Conservation (phyloP, 1,140 invertebrate species). For the Nephila pilipes region DNA sequence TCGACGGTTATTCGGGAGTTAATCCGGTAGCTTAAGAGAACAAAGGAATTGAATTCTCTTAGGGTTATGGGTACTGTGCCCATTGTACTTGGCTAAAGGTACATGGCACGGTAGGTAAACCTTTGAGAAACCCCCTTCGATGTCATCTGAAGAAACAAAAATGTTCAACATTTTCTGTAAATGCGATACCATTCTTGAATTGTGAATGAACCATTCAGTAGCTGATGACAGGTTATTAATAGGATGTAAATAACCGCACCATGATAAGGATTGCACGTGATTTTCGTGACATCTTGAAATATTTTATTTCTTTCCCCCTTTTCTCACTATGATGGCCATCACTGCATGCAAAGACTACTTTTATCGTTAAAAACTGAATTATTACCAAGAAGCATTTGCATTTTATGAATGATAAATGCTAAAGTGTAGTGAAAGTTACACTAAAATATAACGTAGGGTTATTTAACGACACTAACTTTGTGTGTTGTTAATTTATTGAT, state of each 20-base stretch:
- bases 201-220: not conserved
- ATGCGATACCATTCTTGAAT: too few relatives aligned
- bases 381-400: not conserved
- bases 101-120: too few relatives aligned
- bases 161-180: too few relatives aligned
- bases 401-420: not conserved
- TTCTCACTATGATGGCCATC: not conserved
- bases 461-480: too few relatives aligned
- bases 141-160: too few relatives aligned
- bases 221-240: not conserved
- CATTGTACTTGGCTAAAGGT: not conserved
- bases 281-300: conserved; percentile 11
- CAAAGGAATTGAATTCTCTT: not conserved
- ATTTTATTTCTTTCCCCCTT: not conserved
- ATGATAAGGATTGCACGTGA: not conserved
- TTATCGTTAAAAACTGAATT: not conserved
- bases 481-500: too few relatives aligned
- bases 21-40: conserved; percentile 69
- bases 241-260: not conserved
- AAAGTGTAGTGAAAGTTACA: too few relatives aligned
- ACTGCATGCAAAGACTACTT: not conserved
- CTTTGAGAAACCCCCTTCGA: too few relatives aligned
- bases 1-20: conserved; percentile 66
- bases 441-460: too few relatives aligned
- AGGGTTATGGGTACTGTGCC: not conserved